Conservation (phyloP, 1,140 invertebrate species). For the Capitella teleta region DNA sequence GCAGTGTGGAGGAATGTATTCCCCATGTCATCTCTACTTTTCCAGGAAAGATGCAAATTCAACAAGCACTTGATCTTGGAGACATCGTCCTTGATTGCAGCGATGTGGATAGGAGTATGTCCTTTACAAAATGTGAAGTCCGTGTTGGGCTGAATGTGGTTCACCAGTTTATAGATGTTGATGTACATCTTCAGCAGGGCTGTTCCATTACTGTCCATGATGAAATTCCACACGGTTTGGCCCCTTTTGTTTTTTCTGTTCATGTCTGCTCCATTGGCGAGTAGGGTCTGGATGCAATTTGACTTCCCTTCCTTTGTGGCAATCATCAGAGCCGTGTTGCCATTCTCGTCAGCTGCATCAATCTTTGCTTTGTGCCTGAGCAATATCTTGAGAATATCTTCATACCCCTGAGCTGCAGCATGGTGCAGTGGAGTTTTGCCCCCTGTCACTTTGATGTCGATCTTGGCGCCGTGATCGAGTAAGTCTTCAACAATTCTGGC, state of each 20-base stretch:
- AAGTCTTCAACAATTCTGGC: slow-evolving; percentile 12
- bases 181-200: not conserved
- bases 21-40: slow-evolving; percentile 1
- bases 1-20: slow-evolving; percentile 11
- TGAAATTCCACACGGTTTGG: slow-evolving; percentile 6
- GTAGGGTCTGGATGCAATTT: slow-evolving; percentile 1
- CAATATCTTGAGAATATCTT: slow-evolving; percentile 3
- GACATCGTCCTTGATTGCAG: slow-evolving; percentile 6
- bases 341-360: slow-evolving; percentile 1
- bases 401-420: slow-evolving; percentile 5
- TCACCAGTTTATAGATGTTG: not conserved
- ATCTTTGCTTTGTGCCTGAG: not conserved
- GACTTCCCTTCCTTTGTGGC: slow-evolving; percentile 5
- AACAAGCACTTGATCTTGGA: slow-evolving; percentile 8
- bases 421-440: slow-evolving; percentile 11
- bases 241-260: slow-evolving; percentile 6
- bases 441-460: not conserved
- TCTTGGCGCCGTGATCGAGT: slow-evolving; percentile 5
- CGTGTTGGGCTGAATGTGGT: not conserved
- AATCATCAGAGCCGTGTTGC: slow-evolving; percentile 7
- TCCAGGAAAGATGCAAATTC: not conserved
- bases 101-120: slow-evolving; percentile 10
- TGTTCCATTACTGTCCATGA: not conserved
- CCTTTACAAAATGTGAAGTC: slow-evolving; percentile 5
- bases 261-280: not conserved